A percentile compares a stretch with the other conserved stretches of the same genome.
Evolutionary conservation across 2,113 vertebrate species (phyloP).

Genomic region (Carettochelys insculpta): DNA sequence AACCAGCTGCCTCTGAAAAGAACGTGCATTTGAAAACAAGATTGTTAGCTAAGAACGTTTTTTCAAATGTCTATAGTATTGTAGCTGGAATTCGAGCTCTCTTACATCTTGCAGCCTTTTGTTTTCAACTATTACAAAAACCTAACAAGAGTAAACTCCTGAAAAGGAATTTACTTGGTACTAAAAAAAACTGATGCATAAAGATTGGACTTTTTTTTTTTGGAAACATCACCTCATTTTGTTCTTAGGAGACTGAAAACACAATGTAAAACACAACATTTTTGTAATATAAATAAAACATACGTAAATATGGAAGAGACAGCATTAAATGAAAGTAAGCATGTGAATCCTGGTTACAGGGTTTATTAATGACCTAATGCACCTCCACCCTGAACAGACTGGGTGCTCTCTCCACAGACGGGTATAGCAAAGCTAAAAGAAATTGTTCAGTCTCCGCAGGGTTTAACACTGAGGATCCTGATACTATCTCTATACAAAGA

Average conservation of each 20-base stretch:
- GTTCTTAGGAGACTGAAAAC: not conserved
- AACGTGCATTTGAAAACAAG: not conserved
- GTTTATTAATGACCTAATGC: not conserved
- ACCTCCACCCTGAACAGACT: not conserved
- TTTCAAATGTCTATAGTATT: not conserved
- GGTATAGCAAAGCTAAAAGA: not conserved
- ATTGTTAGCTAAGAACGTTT: not conserved
- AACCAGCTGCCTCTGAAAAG: constrained; percentile 86
- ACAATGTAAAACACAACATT: not conserved
- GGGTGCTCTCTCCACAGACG: not conserved
- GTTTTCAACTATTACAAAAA: not conserved
- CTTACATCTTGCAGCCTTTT: not conserved
- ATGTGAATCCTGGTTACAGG: not conserved
- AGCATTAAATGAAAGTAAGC: not conserved
- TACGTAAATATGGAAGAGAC: not conserved
- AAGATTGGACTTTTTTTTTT: not conserved
- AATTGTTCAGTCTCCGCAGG: too few relatives aligned
- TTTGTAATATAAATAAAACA: not conserved
- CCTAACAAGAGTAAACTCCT: not conserved
- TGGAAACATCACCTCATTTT: not conserved
- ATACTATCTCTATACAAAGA: not conserved
- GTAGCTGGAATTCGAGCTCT: not conserved
- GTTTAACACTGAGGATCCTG: not conserved
- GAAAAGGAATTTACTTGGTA: not conserved
- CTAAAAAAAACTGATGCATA: not conserved